Evolutionary conservation across 2,113 vertebrate genomes (phyloP), one percentile per base, ranked within the genome.

Genomic region (Apistogramma diplotaenia): DNA sequence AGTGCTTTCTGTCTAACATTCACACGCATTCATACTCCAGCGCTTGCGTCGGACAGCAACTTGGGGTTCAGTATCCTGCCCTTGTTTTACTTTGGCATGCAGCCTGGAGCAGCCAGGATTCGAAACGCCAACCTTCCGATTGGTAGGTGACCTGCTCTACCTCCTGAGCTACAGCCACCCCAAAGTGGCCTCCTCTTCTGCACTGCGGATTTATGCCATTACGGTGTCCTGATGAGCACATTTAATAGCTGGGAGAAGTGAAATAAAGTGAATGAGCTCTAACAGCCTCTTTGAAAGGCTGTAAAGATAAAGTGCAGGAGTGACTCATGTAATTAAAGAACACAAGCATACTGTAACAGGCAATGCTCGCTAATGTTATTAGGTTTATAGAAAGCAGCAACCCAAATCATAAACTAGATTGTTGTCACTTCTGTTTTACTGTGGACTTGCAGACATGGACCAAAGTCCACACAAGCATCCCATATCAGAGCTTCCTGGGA

Each of bases 261-360:
- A 29, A 75, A 71, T 76, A 60, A 76, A 79, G 76, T 19, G 79
- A 79, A 72, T 73, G 16, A 9, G 49, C 61, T 62, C 21, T 23
- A 25, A 60, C 21, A n/a, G 65, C 54, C 46, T 61, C 25, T 62
- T 12, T 77, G 21, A 70, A 33, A 57, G 46, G 72, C 46, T 37
- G 55, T 43, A 57, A 81, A 78, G 65, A 72, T 43, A 27, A 84
- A 78, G 55, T 27, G 13, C 62, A 56, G 55, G 19, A 12, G 6
- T 27, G 31, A 46, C n/a, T 62, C 27, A n/a, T 18, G 60, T 74
- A 56, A 81, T 84, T 58, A 85, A 58, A 71, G 56, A 51, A 31
- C 21, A 13, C 33, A 25, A 33, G 46, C 53, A 35, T 6, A n/a
- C n/a, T n/a, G n/a, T n/a, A 76, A 55, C 40, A 21, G 29, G 21